Evolutionary conservation across 2,113 vertebrate species (phyloP).

Genomic region (Heliornis fulica): DNA sequence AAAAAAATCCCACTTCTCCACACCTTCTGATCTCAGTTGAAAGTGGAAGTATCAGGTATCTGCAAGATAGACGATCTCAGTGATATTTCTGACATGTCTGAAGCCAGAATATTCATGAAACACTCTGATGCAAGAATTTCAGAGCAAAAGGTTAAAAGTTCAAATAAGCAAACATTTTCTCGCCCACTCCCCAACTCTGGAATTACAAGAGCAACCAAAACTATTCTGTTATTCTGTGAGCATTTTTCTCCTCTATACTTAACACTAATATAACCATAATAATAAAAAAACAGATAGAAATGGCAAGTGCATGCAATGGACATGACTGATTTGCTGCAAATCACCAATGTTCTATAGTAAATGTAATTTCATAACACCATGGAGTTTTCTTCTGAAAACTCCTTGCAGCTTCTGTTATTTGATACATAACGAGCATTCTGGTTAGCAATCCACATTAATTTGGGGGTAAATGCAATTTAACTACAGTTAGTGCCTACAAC

Average conservation of each 20-base stretch:
- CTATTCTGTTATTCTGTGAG: neutral
- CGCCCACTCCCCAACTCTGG: neutral
- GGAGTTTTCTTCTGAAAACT: neutral
- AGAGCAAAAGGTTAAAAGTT: slow-evolving; percentile 40
- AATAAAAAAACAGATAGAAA: neutral
- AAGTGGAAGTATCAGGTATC: slow-evolving; percentile 58
- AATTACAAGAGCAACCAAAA: slow-evolving; percentile 10
- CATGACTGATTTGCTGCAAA: neutral
- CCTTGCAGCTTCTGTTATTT: neutral
- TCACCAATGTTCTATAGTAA: neutral
- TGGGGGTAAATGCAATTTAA: neutral
- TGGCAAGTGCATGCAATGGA: neutral
- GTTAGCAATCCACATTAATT: neutral
- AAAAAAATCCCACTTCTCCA: slow-evolving; percentile 27
- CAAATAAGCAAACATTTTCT: neutral
- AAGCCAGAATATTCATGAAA: slow-evolving; percentile 11
- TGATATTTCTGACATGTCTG: slow-evolving; percentile 6
- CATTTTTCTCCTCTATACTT: neutral
- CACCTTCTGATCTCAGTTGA: slow-evolving; percentile 5
- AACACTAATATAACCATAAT: neutral
- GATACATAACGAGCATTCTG: neutral
- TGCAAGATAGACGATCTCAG: neutral
- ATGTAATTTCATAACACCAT: neutral
- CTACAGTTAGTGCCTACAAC: neutral
- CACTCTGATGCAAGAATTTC: slow-evolving; percentile 6